phyloP scores from a whole-genome alignment of 2,797 vertebrate species.

The Onychomys leucogaster region DNA sequence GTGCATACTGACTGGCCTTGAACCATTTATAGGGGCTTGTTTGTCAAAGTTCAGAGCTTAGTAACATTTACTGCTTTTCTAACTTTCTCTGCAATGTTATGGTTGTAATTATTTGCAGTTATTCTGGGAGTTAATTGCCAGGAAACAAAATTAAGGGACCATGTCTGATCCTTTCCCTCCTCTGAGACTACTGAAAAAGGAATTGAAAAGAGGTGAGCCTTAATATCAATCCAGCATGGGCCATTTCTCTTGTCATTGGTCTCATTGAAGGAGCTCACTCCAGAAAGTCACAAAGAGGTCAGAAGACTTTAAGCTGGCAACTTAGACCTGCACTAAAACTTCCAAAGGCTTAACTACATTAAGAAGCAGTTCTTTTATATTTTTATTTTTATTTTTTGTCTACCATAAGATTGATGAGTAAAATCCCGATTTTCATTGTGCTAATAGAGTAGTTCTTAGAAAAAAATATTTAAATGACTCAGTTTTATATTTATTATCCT shows the following conservation, averaged over 20 bases:
- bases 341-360: conserved; percentile 69
- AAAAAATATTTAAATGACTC: conserved; percentile 64
- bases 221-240: conserved; percentile 79
- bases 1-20: not conserved
- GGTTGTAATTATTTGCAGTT: conserved; percentile 77
- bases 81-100: conserved; percentile 73
- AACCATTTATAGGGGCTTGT: conserved; percentile 44
- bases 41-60: conserved; percentile 65
- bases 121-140: conserved; percentile 78
- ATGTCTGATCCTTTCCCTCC: conserved; percentile 74
- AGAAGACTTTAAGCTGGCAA: conserved; percentile 78
- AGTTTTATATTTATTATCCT: conserved; percentile 44
- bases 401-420: conserved; percentile 38
- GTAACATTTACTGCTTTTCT: conserved; percentile 46
- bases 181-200: conserved; percentile 79
- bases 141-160: conserved; percentile 73
- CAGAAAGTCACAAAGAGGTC: conserved; percentile 82
- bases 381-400: not conserved
- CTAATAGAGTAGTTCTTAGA: not conserved
- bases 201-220: conserved; percentile 75
- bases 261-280: conserved; percentile 72
- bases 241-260: conserved; percentile 80
- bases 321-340: conserved; percentile 71
- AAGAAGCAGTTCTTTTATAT: not conserved
- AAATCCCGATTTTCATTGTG: conserved; percentile 30